Conservation (phyloP, 2,888 invertebrate genomes). For the Euphydryas editha region DNA sequence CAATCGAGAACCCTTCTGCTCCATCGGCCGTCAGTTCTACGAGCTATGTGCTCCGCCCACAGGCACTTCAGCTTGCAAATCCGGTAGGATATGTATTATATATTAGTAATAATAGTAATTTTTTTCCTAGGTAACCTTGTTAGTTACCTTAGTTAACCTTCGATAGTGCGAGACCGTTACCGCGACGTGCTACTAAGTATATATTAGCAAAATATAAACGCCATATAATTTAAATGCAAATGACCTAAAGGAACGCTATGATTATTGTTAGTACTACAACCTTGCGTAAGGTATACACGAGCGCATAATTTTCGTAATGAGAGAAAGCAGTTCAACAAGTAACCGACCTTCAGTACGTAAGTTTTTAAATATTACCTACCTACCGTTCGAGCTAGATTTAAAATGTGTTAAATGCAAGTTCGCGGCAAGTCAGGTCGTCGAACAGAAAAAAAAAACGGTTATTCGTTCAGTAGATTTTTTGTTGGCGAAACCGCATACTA, state of each 20-base stretch:
- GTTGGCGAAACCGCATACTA: too few relatives aligned
- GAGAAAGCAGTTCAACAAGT: conserved; percentile 39
- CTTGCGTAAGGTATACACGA: conserved; percentile 19
- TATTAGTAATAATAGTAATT: too few relatives aligned
- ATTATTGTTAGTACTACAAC: conserved; percentile 1
- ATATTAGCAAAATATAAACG: background rate
- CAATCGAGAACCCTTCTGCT: too few relatives aligned
- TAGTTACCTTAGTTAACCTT: too few relatives aligned
- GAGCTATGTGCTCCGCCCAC: too few relatives aligned
- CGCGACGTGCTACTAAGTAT: background rate
- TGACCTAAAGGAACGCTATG: background rate
- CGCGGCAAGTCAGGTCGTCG: background rate
- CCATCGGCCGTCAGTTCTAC: too few relatives aligned
- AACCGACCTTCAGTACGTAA: conserved; percentile 35
- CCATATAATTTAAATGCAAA: background rate
- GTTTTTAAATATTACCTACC: conserved; percentile 2
- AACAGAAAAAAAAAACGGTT: background rate
- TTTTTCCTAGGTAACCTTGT: too few relatives aligned
- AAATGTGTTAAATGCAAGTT: background rate
- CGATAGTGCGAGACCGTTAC: too few relatives aligned
- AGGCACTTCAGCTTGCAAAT: too few relatives aligned
- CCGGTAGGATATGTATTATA: too few relatives aligned
- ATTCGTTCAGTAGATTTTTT: too few relatives aligned
- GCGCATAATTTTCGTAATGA: conserved; percentile 43
- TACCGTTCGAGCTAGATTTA: background rate